These are phyloP conservation scores for Clivina fossor DNA, from an alignment of 2,888 invertebrate species.

Conservation along the genomic window DNA sequence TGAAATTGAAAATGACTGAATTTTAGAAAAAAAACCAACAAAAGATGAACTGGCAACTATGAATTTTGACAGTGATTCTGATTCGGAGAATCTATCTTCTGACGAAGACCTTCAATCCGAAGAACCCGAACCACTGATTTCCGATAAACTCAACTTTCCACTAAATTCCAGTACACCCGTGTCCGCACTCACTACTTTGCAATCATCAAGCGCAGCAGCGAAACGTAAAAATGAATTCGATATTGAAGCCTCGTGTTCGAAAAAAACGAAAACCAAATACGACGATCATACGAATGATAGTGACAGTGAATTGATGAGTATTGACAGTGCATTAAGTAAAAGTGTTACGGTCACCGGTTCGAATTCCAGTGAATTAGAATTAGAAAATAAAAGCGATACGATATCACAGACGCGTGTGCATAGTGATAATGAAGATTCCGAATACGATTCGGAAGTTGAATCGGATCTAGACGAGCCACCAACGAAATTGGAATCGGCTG, in stretches of 20 bases:
- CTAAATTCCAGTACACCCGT: no score
- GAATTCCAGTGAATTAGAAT: no score
- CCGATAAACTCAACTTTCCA: neutral
- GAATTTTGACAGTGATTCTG: conserved; percentile 15
- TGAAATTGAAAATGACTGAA: no score
- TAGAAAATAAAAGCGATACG: neutral
- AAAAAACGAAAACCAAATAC: conserved; percentile 11
- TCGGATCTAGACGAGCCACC: conserved; percentile 51
- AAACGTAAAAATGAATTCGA: conserved; percentile 19
- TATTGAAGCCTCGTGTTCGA: neutral
- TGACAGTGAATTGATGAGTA: conserved; percentile 6
- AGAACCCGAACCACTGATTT: conserved; percentile 1
- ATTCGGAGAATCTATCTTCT: conserved; percentile 12
- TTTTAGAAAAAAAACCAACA: conserved; percentile 8
- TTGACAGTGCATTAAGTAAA: neutral
- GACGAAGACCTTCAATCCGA: conserved; percentile 23
- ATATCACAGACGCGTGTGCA: conserved; percentile 1
- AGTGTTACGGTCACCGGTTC: no score
- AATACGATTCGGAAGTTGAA: conserved; percentile 32
- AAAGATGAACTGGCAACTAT: conserved; percentile 12
- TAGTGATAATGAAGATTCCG: conserved; percentile 27
- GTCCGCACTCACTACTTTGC: no score
- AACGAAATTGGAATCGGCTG: conserved; percentile 46
- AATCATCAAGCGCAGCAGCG: no score
- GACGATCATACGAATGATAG: neutral